Percentiles rank a stretch among this genome's conserved stretches.
These are phyloP conservation scores for Idaea dimidiata DNA, from an alignment of 2,888 invertebrate species.

Conservation along the genomic window DNA sequence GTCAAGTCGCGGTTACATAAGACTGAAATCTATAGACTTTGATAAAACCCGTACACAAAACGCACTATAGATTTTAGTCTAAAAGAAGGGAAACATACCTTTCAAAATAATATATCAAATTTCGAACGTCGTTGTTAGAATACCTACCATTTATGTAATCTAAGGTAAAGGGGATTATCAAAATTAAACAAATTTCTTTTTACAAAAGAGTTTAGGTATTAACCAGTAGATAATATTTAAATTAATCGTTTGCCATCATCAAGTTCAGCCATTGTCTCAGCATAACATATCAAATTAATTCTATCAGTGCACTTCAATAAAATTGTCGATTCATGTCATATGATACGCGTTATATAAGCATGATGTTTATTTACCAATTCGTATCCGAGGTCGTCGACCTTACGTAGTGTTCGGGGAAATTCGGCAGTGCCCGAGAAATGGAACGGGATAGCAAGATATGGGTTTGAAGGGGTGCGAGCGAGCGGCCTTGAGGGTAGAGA, in stretches of 20 bases:
- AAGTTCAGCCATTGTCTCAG: slow-evolving; percentile 10
- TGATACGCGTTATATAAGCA: slow-evolving; percentile 58
- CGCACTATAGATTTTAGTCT: too few species aligned
- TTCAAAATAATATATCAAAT: too few species aligned
- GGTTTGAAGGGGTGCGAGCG: slow-evolving; percentile 52
- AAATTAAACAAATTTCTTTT: too few species aligned
- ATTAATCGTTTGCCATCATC: not conserved
- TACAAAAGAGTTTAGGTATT: not conserved
- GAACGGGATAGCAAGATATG: slow-evolving; percentile 62
- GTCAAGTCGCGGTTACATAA: not conserved
- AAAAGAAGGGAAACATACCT: too few species aligned
- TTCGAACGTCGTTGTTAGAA: too few species aligned
- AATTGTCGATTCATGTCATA: slow-evolving; percentile 24
- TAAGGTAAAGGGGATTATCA: too few species aligned
- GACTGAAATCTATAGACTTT: too few species aligned
- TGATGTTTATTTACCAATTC: slow-evolving; percentile 79
- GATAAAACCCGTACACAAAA: too few species aligned
- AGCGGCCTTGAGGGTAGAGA: slow-evolving; percentile 71
- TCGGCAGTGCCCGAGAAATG: slow-evolving; percentile 68
- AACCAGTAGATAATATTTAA: not conserved
- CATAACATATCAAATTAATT: not conserved
- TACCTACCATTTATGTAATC: too few species aligned
- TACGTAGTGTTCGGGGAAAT: slow-evolving; percentile 65
- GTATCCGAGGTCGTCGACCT: slow-evolving; percentile 72
- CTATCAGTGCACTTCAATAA: slow-evolving; percentile 15